Percentiles rank a stretch among this genome's conserved stretches.
Evolutionary conservation across 2,888 invertebrate species (phyloP).

Genomic region (Andricus quercusramuli): DNA sequence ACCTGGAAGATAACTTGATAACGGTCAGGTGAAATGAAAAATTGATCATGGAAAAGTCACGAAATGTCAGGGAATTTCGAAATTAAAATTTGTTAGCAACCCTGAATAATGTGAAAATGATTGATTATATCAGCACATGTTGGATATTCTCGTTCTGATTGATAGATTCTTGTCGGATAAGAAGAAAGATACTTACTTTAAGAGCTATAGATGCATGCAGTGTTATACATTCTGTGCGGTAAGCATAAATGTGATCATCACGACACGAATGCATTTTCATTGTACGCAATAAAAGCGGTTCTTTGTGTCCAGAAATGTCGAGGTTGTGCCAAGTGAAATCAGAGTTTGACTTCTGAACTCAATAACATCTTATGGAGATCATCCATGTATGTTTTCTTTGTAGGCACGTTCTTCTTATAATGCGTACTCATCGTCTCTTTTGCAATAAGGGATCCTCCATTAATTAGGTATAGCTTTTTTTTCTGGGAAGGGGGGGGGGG

Average conservation of each 20-base stretch:
- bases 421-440: conserved; percentile 1
- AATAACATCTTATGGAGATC: conserved; percentile 13
- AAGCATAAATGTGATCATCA: conserved; percentile 6
- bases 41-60: too few species aligned
- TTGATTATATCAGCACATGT: too few species aligned
- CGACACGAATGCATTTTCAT: conserved; percentile 32
- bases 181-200: conserved; percentile 11
- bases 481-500: too few species aligned
- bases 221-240: not conserved
- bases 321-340: conserved; percentile 7
- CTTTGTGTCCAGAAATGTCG: conserved; percentile 31
- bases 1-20: too few species aligned
- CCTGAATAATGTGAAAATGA: too few species aligned
- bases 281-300: conserved; percentile 34
- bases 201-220: conserved; percentile 25
- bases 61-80: too few species aligned
- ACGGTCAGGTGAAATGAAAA: too few species aligned
- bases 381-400: conserved; percentile 12
- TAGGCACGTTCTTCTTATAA: not conserved
- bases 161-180: too few species aligned
- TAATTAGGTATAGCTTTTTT: too few species aligned
- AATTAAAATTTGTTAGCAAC: too few species aligned
- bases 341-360: conserved; percentile 17
- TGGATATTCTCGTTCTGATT: too few species aligned
- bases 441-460: not conserved